Base-by-base conservation (phyloP, 2,888 invertebrate species). In the Hoplodrina blanda region DNA sequence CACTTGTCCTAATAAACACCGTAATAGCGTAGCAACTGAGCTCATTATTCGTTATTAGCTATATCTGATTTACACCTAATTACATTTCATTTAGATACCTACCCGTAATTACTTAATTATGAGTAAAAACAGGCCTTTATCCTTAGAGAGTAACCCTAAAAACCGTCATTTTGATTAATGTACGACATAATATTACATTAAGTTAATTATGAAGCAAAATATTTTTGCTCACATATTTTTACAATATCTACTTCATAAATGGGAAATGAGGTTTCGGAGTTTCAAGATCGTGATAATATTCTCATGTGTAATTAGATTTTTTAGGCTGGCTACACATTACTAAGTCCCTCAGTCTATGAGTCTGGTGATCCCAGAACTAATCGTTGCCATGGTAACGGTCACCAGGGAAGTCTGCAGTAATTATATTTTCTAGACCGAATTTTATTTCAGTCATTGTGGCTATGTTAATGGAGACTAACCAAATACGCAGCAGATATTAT, bases 121-220 rank as follows among this genome's bases (percentile, higher is more conserved):
- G 41, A 10, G 1, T 59, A 19, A 52, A 78, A 57, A 56, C 15
- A 33, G 63, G 41, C 11, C 44, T 8, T 59, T 30, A 52, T 52
- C 62, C 62, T 59, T 10, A 0, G 59, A n/a, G 79, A 50, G n/a
- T 33, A 60, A 66, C 59, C 67, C 19, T 54, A 19, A 64, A 77
- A 59, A 17, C 50, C 13, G 5, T 37, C 30, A 61, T 63, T 67
- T 61, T 63, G 55, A 68, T 68, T 68, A 63, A 74, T 56, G 52
- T 44, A 68, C 46, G 53, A 59, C 59, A 66, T 53, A 76, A 73
- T 55, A 49, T 56, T 11, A 73, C 10, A 44, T 46, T 63, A 25
- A 44, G 54, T 44, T 49, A 13, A 54, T 59, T 60, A 41, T 46
- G 30, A 15, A 53, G 67, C 20, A 49, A 63, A 57, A 73, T 67